These are phyloP conservation scores for Platyura marginata DNA, from an alignment of 1,140 invertebrate species.

Conservation along the genomic window DNA sequence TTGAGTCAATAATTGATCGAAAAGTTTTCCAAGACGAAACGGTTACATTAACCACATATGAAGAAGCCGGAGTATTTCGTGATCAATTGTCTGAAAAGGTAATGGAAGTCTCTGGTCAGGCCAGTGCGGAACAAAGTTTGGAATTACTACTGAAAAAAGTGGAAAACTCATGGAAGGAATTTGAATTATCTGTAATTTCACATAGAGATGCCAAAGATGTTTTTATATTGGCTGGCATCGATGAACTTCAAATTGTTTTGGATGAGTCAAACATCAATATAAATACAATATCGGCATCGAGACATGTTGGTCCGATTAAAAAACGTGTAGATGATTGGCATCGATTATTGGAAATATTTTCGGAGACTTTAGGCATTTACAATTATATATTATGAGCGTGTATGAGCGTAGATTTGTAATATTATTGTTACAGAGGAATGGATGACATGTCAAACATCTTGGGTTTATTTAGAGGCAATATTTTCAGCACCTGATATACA, in stretches of 20 bases:
- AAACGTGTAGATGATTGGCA: slow-evolving; percentile 62
- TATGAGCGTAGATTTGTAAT: not conserved
- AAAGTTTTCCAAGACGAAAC: slow-evolving; percentile 49
- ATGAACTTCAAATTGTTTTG: slow-evolving; percentile 61
- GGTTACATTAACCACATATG: slow-evolving; percentile 41
- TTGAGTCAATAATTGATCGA: slow-evolving; percentile 51
- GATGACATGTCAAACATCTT: slow-evolving; percentile 64
- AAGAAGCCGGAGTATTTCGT: slow-evolving; percentile 52
- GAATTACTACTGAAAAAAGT: slow-evolving; percentile 64
- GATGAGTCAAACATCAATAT: slow-evolving; percentile 77
- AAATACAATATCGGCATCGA: slow-evolving; percentile 64
- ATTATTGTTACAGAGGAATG: slow-evolving; percentile 48
- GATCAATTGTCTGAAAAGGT: slow-evolving; percentile 38
- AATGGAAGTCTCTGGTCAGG: slow-evolving; percentile 65
- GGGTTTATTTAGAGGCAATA: slow-evolving; percentile 75
- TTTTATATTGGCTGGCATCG: slow-evolving; percentile 59
- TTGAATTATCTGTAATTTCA: slow-evolving; percentile 56
- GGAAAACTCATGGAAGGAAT: slow-evolving; percentile 58
- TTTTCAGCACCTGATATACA: slow-evolving; percentile 82
- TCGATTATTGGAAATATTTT: slow-evolving; percentile 50
- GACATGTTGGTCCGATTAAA: slow-evolving; percentile 67
- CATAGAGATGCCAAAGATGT: slow-evolving; percentile 68
- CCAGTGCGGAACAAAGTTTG: slow-evolving; percentile 64
- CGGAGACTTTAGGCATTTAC: slow-evolving; percentile 56
- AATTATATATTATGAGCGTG: slow-evolving; percentile 10